Base-by-base conservation (phyloP, 2,113 vertebrate genomes). In the Esox niger region DNA sequence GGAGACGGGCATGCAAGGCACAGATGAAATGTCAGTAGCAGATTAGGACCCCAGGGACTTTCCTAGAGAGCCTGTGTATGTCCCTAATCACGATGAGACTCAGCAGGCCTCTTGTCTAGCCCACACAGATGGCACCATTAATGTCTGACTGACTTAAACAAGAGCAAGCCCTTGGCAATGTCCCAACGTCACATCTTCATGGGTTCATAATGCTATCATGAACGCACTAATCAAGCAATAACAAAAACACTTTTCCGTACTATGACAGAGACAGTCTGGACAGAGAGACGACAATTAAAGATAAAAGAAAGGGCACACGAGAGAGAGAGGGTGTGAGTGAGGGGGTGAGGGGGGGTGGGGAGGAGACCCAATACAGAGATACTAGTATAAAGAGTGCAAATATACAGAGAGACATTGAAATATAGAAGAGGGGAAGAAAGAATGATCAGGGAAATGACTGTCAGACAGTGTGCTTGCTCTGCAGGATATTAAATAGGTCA, bases 401-500 rank as follows among this genome's bases (percentile, higher is more conserved):
- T 78, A 74, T 54, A 17, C 21, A 69, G 67, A 73, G 62, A 69
- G 63, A 79, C 47, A 66, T n/a, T n/a, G n/a, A n/a, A n/a, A n/a
- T n/a, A n/a, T n/a, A n/a, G n/a, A n/a, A n/a, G n/a, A n/a, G n/a
- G n/a, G n/a, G n/a, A n/a, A n/a, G n/a, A n/a, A n/a, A n/a, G n/a
- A n/a, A n/a, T n/a, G n/a, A n/a, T n/a, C n/a, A n/a, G n/a, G n/a
- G n/a, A n/a, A n/a, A n/a, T n/a, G 11, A 7, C 10, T 52, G n/a
- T 23, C 20, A n/a, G 47, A 38, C 13, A 20, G 33, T 61, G 72
- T 38, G 59, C 58, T 61, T 66, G 58, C 56, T 46, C 74, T 75
- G 27, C 38, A 64, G 75, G 62, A 72, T 43, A 57, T 76, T 75
- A 89, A 82, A 83, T 77, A 79, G 88, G 86, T 87, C 86, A 86